Evolutionary conservation across 92 coral and sea anemone genomes (phyloP).

Genomic region (Bergia puertoricense): DNA sequence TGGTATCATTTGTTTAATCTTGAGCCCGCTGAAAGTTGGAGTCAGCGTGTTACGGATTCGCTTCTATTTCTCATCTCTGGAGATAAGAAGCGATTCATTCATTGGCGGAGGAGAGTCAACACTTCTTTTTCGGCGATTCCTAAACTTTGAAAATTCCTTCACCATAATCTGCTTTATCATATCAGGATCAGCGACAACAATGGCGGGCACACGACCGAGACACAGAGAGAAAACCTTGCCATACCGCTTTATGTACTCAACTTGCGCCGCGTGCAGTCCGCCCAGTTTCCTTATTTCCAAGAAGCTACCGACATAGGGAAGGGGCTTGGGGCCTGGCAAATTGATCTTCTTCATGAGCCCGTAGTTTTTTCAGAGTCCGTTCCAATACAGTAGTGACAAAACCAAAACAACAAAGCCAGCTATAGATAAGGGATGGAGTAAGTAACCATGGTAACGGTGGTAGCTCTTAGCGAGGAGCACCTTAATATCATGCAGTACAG

Average conservation of each 20-base stretch:
- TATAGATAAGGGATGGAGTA: not conserved
- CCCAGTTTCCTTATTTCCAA: constrained; percentile 53
- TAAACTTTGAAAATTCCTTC: constrained; percentile 59
- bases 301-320: constrained; percentile 57
- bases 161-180: not conserved
- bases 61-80: not conserved
- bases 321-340: constrained; percentile 2
- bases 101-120: not conserved
- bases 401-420: not conserved
- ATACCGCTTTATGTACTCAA: constrained; percentile 48
- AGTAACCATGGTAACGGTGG: not conserved
- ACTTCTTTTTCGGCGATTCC: constrained; percentile 34
- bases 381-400: constrained; percentile 48
- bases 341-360: constrained; percentile 38
- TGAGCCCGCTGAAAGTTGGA: constrained; percentile 4
- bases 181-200: constrained; percentile 60
- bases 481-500: too few species aligned
- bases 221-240: constrained; percentile 61
- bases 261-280: constrained; percentile 50
- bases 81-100: not conserved
- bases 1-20: not conserved
- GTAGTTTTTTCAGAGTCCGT: constrained; percentile 48
- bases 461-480: too few species aligned
- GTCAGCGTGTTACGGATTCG: not conserved
- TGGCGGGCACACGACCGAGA: constrained; percentile 49